Evolutionary conservation across 2,797 vertebrate genomes (phyloP), one percentile per base, ranked within the genome.

Genomic region (Paratrypauchen microcephalus): DNA sequence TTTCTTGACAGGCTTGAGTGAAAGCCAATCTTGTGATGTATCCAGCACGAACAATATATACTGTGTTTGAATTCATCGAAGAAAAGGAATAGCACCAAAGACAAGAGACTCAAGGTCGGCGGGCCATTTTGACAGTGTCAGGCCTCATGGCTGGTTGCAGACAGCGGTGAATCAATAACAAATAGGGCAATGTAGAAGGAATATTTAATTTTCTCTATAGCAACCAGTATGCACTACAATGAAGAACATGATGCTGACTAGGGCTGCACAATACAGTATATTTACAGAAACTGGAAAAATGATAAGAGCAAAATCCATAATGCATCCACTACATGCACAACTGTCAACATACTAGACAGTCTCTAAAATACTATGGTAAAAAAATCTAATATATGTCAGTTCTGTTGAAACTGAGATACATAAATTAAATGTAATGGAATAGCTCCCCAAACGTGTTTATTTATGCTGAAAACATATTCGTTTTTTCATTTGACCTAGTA

Each of bases 61-160:
- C 71, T 50, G 36, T 63, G 74, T 81, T 83, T 83, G 68, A 79
- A 83, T 77, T 74, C 81, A 69, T 47, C 64, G 58, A 67, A 56
- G 61, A 69, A 67, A 61, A 77, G 66, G 69, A 59, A 30, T n/a
- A 28, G 62, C n/a, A 70, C 55, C 58, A 77, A 45, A 45, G 41
- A 45, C 41, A 15, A 15, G 78, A 54, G 76, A 76, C 73, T 88
- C 86, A 88, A 87, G 90, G 90, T 85, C 81, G 77, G 76, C 72
- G 70, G 69, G 73, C 84, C 84, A 86, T 90, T 77, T 87, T 86
- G 81, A 80, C 45, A 3, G 52, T 54, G 61, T 21, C 45, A 72
- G 50, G 71, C 69, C 50, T 77, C 65, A 39, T 61, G 9, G 69
- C 78, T 69, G 47, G 66, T 45, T 66, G 69, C 60, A 60, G 1